These are phyloP conservation scores for Cryptotis parvus DNA, from an alignment of 2,113 vertebrate genomes.

Conservation along the genomic window DNA sequence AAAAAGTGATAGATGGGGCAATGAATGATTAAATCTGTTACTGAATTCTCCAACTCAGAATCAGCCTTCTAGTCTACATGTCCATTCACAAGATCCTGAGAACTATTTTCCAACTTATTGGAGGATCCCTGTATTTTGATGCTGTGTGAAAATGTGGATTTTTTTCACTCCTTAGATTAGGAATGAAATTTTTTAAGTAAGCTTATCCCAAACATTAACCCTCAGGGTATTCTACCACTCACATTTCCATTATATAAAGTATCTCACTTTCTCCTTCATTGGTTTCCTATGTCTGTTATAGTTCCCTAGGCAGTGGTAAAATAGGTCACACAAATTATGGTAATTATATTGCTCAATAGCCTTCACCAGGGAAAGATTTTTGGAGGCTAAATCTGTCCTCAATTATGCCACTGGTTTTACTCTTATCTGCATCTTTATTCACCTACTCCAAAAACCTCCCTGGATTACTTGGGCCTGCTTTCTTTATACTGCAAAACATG, in stretches of 20 bases:
- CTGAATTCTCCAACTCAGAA: background rate
- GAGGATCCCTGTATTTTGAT: background rate
- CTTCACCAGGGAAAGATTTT: slow-evolving; percentile 27
- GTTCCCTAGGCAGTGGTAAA: background rate
- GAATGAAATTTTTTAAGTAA: background rate
- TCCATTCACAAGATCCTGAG: background rate
- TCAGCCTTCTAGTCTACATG: background rate
- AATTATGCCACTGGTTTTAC: background rate
- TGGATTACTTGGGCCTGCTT: background rate
- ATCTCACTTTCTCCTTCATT: background rate
- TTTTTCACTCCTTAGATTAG: slow-evolving; percentile 22
- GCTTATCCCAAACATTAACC: background rate
- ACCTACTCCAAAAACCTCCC: background rate
- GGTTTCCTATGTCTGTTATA: background rate
- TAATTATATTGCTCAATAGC: background rate
- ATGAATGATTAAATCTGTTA: background rate
- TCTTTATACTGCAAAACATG: background rate
- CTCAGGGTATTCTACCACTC: background rate
- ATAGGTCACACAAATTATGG: background rate
- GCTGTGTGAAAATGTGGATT: background rate
- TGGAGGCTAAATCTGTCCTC: background rate
- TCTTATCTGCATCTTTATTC: background rate
- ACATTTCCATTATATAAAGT: background rate
- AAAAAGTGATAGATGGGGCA: background rate
- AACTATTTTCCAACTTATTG: background rate